Evolutionary conservation across 1,140 invertebrate genomes (phyloP).

Genomic region (Drosophila orosa): DNA sequence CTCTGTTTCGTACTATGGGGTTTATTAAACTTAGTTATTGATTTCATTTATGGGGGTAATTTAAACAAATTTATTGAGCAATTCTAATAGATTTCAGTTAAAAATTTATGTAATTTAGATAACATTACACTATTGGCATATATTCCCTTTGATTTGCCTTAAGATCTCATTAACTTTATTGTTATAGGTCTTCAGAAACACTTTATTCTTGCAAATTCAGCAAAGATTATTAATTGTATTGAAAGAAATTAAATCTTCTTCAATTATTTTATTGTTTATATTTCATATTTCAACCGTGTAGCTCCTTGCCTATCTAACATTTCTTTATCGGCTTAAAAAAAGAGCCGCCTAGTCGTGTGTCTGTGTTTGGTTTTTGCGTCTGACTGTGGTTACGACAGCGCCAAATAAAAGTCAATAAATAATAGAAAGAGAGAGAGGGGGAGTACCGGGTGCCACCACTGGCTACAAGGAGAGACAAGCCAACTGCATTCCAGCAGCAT

Average conservation of each 20-base stretch:
- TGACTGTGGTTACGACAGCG: conserved; percentile 64
- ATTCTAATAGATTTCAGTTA: neutral
- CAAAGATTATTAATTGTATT: too few species aligned
- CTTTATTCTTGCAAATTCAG: too few species aligned
- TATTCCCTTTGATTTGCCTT: neutral
- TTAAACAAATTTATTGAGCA: neutral
- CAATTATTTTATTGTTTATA: too few species aligned
- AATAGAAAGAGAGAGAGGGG: conserved; percentile 47
- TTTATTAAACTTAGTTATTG: neutral
- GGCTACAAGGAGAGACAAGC: conserved; percentile 43
- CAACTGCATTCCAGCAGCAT: conserved; percentile 65
- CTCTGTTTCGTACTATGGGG: neutral
- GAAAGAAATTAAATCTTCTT: too few species aligned
- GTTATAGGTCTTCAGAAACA: too few species aligned
- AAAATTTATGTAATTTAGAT: neutral
- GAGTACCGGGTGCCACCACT: neutral
- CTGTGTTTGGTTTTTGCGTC: conserved; percentile 51
- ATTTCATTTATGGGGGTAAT: neutral
- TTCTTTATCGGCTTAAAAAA: conserved; percentile 36
- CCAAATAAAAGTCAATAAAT: conserved; percentile 78
- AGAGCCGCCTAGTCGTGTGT: conserved; percentile 28
- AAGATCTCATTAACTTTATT: too few species aligned
- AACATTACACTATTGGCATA: too few species aligned
- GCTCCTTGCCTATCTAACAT: conserved; percentile 1
- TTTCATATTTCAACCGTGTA: neutral